Evolutionary conservation across 2,113 vertebrate genomes (phyloP).

Genomic region (Trichechus manatus): DNA sequence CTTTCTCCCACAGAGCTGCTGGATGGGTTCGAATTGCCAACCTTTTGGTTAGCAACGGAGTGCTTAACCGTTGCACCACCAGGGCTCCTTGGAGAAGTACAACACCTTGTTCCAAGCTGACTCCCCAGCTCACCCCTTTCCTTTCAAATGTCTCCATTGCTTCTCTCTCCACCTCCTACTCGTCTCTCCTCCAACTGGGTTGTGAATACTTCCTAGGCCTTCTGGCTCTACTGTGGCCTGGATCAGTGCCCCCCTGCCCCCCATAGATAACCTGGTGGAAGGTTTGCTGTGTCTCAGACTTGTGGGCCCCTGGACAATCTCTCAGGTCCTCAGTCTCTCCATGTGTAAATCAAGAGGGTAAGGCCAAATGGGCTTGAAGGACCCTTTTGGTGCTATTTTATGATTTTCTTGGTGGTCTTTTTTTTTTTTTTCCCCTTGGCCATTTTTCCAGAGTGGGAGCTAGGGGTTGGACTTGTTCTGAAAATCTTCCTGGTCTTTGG

Average conservation of each 20-base stretch:
- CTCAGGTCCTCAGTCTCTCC: background rate
- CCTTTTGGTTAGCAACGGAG: background rate
- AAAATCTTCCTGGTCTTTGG: background rate
- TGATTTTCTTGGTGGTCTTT: background rate
- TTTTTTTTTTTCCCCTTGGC: no score
- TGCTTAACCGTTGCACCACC: background rate
- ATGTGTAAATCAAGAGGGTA: background rate
- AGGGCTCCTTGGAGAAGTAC: background rate
- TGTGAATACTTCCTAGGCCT: no score
- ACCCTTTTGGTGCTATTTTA: background rate
- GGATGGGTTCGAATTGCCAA: background rate
- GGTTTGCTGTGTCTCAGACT: background rate
- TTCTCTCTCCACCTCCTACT: rapidly evolving
- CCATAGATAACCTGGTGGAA: background rate
- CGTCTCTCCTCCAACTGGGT: no score
- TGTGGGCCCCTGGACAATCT: background rate
- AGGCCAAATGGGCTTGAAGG: background rate
- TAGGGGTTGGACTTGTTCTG: background rate
- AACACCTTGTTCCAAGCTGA: no score
- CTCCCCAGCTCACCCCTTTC: rapidly evolving
- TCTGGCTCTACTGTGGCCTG: rapidly evolving
- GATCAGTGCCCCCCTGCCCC: background rate
- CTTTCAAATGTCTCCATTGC: no score
- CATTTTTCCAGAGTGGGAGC: background rate
- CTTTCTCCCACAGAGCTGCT: background rate